These are phyloP conservation scores for Bagarius yarrelli DNA, from an alignment of 2,113 vertebrate species.

Conservation along the genomic window DNA sequence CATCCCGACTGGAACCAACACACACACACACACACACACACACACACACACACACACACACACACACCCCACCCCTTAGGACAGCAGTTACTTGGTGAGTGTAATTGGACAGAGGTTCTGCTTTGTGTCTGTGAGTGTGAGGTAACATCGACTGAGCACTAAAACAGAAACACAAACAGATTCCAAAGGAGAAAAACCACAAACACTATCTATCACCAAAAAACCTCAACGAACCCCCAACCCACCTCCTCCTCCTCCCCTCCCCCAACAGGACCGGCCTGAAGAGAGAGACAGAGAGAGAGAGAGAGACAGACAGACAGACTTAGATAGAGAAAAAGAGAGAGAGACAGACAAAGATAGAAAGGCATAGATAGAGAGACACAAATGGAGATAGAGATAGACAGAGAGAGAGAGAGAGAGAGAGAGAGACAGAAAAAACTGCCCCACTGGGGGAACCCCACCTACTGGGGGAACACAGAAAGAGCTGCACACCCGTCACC, in stretches of 20 bases:
- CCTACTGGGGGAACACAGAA: no score
- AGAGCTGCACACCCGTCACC: no score
- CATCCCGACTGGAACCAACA: conserved; percentile 45
- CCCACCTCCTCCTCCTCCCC: conserved; percentile 29
- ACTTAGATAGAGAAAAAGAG: no score
- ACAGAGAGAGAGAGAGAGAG: no score
- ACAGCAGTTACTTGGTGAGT: conserved; percentile 19
- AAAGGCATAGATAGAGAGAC: no score
- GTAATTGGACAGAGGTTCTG: conserved; percentile 34
- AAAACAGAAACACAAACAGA: not conserved
- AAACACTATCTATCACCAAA: conserved; percentile 7
- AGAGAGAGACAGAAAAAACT: no score
- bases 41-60: not conserved
- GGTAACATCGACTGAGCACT: not conserved
- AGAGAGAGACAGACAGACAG: no score
- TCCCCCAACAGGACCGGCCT: conserved; percentile 46
- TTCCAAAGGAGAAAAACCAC: conserved; percentile 19
- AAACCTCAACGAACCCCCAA: conserved; percentile 42
- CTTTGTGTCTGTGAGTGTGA: not conserved
- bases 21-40: not conserved
- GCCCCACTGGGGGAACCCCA: no score
- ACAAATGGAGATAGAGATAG: no score
- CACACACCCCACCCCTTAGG: not conserved
- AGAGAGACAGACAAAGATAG: no score
- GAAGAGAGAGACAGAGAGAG: no score